phyloP scores from a whole-genome alignment of 2,888 invertebrate genomes.

The Meteorus cinctellus region DNA sequence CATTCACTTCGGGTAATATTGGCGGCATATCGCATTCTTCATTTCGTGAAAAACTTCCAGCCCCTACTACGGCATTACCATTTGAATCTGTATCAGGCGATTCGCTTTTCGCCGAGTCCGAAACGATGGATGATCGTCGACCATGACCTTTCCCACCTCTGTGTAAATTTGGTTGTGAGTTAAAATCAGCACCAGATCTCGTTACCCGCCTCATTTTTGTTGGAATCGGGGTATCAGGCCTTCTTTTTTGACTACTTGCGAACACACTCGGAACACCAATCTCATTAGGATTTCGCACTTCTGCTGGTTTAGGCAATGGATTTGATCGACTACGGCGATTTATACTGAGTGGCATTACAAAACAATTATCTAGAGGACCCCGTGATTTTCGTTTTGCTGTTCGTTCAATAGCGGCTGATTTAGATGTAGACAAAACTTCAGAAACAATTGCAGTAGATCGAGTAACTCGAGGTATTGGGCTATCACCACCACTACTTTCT shows the following conservation, averaged over 20 bases:
- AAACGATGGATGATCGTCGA: constrained; percentile 33
- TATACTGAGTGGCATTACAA: constrained; percentile 54
- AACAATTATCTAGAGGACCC: constrained; percentile 59
- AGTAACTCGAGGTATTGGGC: constrained; percentile 44
- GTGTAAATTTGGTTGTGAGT: constrained; percentile 22
- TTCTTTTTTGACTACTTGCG: constrained; percentile 49
- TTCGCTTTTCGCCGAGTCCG: constrained; percentile 11
- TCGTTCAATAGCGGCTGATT: constrained; percentile 47
- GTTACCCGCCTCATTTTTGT: constrained; percentile 45
- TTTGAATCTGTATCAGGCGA: constrained; percentile 55
- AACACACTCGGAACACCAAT: constrained; percentile 36
- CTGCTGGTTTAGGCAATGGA: constrained; percentile 34
- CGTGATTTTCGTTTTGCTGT: constrained; percentile 56
- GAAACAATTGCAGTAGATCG: constrained; percentile 43
- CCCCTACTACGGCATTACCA: constrained; percentile 52
- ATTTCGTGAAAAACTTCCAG: constrained; percentile 32
- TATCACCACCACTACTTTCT: no score
- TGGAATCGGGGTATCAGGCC: constrained; percentile 67
- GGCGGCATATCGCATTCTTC: constrained; percentile 29
- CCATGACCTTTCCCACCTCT: constrained; percentile 27
- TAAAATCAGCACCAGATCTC: constrained; percentile 46
- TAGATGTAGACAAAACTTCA: constrained; percentile 8
- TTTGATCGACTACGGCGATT: constrained; percentile 44
- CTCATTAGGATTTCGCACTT: constrained; percentile 26
- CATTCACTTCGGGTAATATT: constrained; percentile 46